Base-by-base conservation (phyloP, 2,888 invertebrate species). In the Parnassius mnemosyne region DNA sequence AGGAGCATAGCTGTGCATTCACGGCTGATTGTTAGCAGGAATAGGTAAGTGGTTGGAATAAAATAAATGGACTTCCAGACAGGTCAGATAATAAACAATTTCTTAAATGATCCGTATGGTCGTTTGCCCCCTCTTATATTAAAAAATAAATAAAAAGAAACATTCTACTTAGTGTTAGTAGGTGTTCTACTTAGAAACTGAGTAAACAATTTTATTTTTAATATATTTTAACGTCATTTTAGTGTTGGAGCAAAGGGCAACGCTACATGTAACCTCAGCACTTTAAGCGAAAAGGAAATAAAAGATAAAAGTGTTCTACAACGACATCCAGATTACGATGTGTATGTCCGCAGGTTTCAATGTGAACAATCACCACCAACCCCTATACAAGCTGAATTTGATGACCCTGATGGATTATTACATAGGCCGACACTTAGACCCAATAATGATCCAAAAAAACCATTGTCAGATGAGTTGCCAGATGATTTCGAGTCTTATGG, bases 231-330 rank as follows among this genome's bases (percentile, higher is more conserved):
- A 7, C 7, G 7, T 55, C 41, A 20, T 55, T 79, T 9, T 77
- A 91, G 91, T 0, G 89, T 91, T 3, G 91, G 91, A 0, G 91
- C 91, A 1, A 90, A 90, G 80, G 91, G 91, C 61, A 91, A 91
- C 62, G 88, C 90, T 0, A 89, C 90, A 0, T 91, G 91, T 62
- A 79, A 90, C 59, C 77, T 91, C 0, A 84, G 90, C 61, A 85
- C 80, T 10, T 53, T 79, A 3, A 76, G 77, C 9, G 89, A 89
- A 59, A 85, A 84, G 53, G 82, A 87, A 25, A 69, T 90, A 0
- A 86, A 84, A 68, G 86, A 85, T 3, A 81, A 82, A 42, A 80
- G 74, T 12, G 65, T 82, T 0, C 74, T 88, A 0, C 69, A 70
- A 3, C 78, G 85, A 0, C 80, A 91, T 61, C 88, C 89, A 0